phyloP scores from a whole-genome alignment of 2,888 invertebrate species.

The Strigamia transsilvanica region DNA sequence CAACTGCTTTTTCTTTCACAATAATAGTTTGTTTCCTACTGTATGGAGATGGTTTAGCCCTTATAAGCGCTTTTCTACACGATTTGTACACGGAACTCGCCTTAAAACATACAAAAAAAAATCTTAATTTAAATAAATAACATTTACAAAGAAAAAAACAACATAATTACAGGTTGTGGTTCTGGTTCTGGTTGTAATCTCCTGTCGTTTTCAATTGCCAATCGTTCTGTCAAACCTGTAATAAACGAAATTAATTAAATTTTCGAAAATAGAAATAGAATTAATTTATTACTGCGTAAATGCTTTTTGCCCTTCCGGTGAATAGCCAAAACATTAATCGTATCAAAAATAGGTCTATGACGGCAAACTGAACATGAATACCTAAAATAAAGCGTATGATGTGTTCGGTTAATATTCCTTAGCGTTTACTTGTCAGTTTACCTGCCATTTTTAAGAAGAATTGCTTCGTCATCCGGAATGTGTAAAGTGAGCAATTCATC shows the following conservation, averaged over 20 bases:
- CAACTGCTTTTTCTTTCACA: constrained; percentile 13
- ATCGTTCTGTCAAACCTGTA: not conserved
- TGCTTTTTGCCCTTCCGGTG: constrained; percentile 56
- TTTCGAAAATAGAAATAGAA: not conserved
- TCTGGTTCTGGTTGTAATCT: not conserved
- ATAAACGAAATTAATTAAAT: not conserved
- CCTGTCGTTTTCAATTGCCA: not conserved
- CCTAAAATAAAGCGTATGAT: constrained; percentile 28
- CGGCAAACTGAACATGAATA: constrained; percentile 54
- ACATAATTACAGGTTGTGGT: not conserved
- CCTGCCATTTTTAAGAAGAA: constrained; percentile 55
- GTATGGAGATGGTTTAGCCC: constrained; percentile 41
- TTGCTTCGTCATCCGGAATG: constrained; percentile 56
- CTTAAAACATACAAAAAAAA: not conserved
- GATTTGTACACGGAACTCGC: not conserved
- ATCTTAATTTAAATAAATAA: not conserved
- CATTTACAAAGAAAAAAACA: not conserved
- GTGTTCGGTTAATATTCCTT: not conserved
- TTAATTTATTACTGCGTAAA: constrained; percentile 51
- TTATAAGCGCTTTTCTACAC: not conserved
- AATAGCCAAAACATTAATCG: constrained; percentile 54
- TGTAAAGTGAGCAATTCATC: constrained; percentile 53
- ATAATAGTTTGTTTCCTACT: constrained; percentile 52
- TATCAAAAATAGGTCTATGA: constrained; percentile 55
- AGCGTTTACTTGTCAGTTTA: not conserved